Conservation (phyloP, 2,888 invertebrate species). For the Eremobia ochroleuca region DNA sequence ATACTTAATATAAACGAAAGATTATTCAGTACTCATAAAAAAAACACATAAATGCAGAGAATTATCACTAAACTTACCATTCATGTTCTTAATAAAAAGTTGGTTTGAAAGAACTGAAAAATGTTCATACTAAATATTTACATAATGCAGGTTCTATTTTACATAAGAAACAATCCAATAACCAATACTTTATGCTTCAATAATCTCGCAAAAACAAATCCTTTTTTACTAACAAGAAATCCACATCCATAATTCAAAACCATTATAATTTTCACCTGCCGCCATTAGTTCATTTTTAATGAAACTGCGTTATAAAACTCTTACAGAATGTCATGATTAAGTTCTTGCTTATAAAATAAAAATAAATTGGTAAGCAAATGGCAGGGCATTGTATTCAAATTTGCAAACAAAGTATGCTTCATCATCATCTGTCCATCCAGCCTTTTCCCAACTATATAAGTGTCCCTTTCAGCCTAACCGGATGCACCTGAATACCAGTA, state of each 20-base stretch:
- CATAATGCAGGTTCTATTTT: conserved; percentile 4
- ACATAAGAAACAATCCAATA: conserved; percentile 11
- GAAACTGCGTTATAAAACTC: not conserved
- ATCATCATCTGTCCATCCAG: not conserved
- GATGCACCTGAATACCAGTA: not conserved
- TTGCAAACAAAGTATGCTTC: not conserved
- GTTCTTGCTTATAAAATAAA: conserved; percentile 23
- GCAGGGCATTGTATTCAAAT: conserved; percentile 30
- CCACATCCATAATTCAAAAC: conserved; percentile 7
- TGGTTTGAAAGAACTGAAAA: not conserved
- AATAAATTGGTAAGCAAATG: conserved; percentile 36
- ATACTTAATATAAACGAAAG: conserved; percentile 11
- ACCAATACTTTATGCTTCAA: conserved; percentile 14
- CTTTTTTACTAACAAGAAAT: conserved; percentile 25
- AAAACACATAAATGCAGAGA: not conserved
- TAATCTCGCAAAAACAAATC: conserved; percentile 37
- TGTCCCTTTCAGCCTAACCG: not conserved
- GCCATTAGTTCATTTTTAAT: conserved; percentile 10
- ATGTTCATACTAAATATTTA: conserved; percentile 12
- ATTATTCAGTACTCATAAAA: conserved; percentile 15
- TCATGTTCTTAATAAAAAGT: conserved; percentile 10
- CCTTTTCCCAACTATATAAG: not conserved
- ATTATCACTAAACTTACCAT: not conserved
- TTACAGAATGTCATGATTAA: not conserved
- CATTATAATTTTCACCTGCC: conserved; percentile 38